Percentiles rank a stretch among this genome's conserved stretches.
These are phyloP conservation scores for Ictalurus punctatus DNA, from an alignment of 2,113 vertebrate genomes.

Conservation along the genomic window DNA sequence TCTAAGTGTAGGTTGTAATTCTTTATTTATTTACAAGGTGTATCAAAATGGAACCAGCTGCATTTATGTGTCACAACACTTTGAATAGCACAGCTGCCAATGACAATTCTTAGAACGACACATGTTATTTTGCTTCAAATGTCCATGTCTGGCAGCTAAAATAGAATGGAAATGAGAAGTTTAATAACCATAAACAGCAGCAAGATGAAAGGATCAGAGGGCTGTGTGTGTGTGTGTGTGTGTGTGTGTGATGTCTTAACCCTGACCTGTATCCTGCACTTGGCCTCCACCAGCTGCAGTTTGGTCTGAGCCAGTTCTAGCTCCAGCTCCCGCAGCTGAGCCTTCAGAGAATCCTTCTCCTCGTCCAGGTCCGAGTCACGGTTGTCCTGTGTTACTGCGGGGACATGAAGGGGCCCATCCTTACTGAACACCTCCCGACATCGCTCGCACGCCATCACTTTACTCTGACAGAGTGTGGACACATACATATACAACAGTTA, in stretches of 20 bases:
- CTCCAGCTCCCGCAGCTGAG: constrained; percentile 94
- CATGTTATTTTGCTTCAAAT: not conserved
- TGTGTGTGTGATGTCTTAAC: not conserved
- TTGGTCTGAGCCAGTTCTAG: constrained; percentile 99
- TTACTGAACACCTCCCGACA: constrained; percentile 93
- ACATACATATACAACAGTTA: not conserved
- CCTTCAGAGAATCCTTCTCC: constrained; percentile 91
- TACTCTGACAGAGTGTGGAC: constrained; percentile 72
- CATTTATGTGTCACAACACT: not conserved
- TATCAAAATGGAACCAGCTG: not conserved
- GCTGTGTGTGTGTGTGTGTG: not conserved
- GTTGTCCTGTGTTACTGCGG: constrained; percentile 69
- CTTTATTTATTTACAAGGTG: not conserved
- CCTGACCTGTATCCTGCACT: constrained; percentile 96
- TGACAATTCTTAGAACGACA: not conserved
- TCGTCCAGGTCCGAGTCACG: constrained; percentile 79
- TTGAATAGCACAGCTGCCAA: not conserved
- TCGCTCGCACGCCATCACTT: constrained; percentile 90
- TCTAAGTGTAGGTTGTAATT: not conserved
- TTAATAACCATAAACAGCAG: no score
- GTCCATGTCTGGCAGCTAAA: not conserved
- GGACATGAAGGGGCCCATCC: constrained; percentile 80
- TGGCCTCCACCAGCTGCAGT: constrained; percentile 97
- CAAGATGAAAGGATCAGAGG: not conserved
- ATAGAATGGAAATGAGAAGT: not conserved